Percentiles rank a stretch among this genome's conserved stretches.
Conservation (phyloP, 2,797 vertebrate species). For the Pagetopsis macropterus region DNA sequence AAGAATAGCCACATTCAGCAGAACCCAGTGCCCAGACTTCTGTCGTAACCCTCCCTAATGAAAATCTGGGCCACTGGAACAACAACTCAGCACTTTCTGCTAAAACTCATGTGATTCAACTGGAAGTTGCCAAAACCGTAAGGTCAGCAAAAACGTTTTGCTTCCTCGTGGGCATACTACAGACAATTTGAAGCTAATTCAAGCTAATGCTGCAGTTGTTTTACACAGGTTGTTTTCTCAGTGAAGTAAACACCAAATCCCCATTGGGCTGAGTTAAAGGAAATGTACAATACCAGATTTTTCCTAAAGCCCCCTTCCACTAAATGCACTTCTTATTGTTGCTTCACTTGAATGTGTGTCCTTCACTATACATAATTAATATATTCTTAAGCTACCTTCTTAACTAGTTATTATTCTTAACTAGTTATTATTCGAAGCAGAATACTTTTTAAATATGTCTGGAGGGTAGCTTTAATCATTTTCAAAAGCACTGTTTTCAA, state of each 20-base stretch:
- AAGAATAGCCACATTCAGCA: too few species aligned
- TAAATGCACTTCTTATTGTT: not conserved
- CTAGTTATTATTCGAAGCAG: not conserved
- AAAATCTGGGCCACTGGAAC: conserved; percentile 30
- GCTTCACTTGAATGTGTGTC: not conserved
- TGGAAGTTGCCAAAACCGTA: conserved; percentile 5
- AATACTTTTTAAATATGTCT: not conserved
- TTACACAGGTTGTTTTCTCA: not conserved
- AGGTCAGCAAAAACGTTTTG: not conserved
- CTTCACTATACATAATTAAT: not conserved
- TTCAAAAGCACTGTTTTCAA: not conserved
- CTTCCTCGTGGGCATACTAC: not conserved
- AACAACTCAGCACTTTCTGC: conserved; percentile 55
- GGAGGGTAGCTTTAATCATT: too few species aligned
- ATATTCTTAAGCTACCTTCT: not conserved
- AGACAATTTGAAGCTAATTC: too few species aligned
- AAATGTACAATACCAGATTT: not conserved
- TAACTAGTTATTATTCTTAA: not conserved
- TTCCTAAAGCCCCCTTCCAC: not conserved
- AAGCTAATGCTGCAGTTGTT: not conserved
- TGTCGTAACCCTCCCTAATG: not conserved
- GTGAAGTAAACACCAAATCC: not conserved
- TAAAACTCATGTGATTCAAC: conserved; percentile 36
- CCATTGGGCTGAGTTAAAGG: not conserved
- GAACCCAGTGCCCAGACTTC: not conserved